Conservation (phyloP, 2,113 vertebrate species). For the Prionailurus bengalensis region DNA sequence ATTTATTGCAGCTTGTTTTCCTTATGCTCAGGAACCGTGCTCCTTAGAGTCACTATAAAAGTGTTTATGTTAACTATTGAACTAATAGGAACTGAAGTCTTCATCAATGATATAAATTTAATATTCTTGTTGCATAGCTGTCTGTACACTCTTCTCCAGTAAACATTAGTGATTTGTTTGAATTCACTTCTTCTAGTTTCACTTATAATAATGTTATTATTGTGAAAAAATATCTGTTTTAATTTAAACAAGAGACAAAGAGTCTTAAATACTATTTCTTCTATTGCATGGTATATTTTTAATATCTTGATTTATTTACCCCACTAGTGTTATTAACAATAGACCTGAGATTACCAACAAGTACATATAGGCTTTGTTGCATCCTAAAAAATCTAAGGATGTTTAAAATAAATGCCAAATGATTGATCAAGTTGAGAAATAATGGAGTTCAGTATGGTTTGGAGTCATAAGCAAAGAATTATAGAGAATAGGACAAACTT, state of each 20-base stretch:
- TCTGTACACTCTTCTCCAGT: neutral
- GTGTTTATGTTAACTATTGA: neutral
- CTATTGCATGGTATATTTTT: neutral
- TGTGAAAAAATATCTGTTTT: neutral
- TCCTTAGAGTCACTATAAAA: neutral
- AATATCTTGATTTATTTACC: neutral
- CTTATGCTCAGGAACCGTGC: neutral
- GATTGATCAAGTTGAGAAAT: neutral
- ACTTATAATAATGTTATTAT: neutral
- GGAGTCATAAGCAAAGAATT: neutral
- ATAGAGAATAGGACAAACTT: neutral
- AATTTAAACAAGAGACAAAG: neutral
- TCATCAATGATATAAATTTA: neutral
- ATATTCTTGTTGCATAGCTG: neutral
- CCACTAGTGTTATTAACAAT: neutral
- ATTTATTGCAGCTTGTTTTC: neutral
- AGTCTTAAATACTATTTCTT: neutral
- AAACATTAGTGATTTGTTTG: neutral
- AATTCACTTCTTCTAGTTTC: neutral
- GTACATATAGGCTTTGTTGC: neutral
- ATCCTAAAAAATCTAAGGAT: neutral
- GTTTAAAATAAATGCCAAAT: neutral
- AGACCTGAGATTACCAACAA: neutral
- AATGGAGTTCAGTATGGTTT: neutral
- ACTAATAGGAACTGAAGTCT: neutral